phyloP scores from a whole-genome alignment of 2,888 invertebrate genomes.

The Dryadula phaetusa region DNA sequence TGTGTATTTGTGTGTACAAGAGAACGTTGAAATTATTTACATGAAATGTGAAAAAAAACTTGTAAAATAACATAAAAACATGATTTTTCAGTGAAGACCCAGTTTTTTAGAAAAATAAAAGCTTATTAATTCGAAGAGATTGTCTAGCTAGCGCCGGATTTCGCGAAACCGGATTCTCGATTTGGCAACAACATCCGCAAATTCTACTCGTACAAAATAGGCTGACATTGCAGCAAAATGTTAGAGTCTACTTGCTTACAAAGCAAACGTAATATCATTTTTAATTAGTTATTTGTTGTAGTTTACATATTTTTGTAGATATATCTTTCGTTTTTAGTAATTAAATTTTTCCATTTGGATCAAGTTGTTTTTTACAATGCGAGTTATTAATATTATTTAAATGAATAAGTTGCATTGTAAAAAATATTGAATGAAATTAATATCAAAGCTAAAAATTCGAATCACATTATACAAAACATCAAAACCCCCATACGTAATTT shows the following conservation, averaged over 20 bases:
- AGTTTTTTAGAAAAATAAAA: constrained; percentile 29
- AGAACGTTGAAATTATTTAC: no score
- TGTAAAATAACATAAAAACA: not conserved
- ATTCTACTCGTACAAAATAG: constrained; percentile 38
- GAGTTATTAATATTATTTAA: no score
- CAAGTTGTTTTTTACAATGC: not conserved
- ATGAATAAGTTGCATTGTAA: no score
- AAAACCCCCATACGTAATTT: not conserved
- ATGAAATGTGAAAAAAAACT: not conserved
- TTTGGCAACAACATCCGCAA: constrained; percentile 45
- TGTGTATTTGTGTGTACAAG: no score
- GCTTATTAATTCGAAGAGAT: constrained; percentile 40
- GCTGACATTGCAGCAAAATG: constrained; percentile 32
- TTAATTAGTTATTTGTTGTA: constrained; percentile 14
- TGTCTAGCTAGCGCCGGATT: constrained; percentile 34
- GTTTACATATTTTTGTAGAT: not conserved
- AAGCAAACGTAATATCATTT: constrained; percentile 22
- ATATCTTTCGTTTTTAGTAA: constrained; percentile 1
- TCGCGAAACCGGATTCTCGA: constrained; percentile 39
- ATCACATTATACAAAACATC: not conserved
- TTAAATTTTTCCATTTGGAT: not conserved
- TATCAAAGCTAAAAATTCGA: not conserved
- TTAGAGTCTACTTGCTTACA: constrained; percentile 18
- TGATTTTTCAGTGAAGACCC: not conserved
- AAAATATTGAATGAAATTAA: no score